phyloP scores from a whole-genome alignment of 1,140 invertebrate genomes.

The Aphelinus atriplicis region DNA sequence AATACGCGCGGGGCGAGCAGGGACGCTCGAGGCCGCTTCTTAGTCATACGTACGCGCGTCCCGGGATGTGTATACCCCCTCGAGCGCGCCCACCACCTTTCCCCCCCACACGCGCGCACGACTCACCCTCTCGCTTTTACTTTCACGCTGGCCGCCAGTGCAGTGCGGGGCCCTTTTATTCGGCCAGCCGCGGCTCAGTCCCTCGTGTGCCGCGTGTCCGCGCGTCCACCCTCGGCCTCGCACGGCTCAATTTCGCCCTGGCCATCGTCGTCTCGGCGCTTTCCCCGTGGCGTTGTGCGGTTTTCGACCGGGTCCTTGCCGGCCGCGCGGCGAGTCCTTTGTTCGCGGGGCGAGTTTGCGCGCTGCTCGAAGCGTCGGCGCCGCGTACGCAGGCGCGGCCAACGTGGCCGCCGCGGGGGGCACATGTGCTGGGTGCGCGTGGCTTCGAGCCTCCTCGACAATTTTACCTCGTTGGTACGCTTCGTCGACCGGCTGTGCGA shows the following conservation, averaged over 20 bases:
- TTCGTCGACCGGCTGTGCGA: no score
- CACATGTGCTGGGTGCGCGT: constrained; percentile 11
- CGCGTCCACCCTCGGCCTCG: background rate
- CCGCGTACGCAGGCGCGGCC: constrained; percentile 11
- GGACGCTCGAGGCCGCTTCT: no score
- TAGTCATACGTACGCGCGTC: background rate
- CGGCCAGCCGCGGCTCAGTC: no score
- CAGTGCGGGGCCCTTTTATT: background rate
- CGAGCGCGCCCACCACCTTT: background rate
- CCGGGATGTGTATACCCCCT: background rate
- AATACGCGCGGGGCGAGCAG: no score
- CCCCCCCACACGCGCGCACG: constrained; percentile 1
- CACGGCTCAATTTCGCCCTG: no score
- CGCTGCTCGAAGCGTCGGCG: background rate
- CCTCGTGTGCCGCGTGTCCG: background rate
- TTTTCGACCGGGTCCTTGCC: no score
- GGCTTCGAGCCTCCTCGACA: no score
- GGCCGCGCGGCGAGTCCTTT: background rate
- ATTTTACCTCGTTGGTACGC: no score
- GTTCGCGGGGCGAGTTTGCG: constrained; percentile 9
- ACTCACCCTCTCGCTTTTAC: constrained; percentile 14
- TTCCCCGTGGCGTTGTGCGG: background rate
- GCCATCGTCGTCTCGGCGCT: background rate
- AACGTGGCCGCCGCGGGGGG: constrained; percentile 9
- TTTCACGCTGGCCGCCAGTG: background rate